A percentile compares a stretch with the other conserved stretches of the same genome.
phyloP scores from a whole-genome alignment of 1,140 invertebrate species.

The Drosophila funebris region DNA sequence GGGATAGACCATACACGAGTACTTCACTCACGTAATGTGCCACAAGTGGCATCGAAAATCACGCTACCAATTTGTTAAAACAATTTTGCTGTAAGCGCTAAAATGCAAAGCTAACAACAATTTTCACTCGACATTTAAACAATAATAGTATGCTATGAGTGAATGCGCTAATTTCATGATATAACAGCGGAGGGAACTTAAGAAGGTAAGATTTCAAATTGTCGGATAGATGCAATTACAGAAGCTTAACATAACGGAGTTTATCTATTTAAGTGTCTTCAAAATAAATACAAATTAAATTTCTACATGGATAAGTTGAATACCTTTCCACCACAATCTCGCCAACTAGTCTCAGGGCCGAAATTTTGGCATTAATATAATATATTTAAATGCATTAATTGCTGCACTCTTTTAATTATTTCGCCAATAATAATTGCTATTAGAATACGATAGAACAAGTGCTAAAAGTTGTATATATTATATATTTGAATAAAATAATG shows the following conservation, averaged over 20 bases:
- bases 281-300: background rate
- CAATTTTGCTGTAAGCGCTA: conserved; percentile 14
- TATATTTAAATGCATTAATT: too few species aligned
- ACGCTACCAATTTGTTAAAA: conserved; percentile 30
- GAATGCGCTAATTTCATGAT: background rate
- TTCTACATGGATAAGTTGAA: background rate
- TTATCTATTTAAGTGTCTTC: background rate
- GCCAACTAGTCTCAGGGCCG: too few species aligned
- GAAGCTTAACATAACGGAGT: background rate
- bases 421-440: too few species aligned
- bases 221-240: too few species aligned
- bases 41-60: conserved; percentile 51
- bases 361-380: too few species aligned
- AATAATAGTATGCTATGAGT: background rate
- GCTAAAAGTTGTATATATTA: too few species aligned
- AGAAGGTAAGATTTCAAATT: too few species aligned
- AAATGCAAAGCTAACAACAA: conserved; percentile 12
- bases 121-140: conserved; percentile 2
- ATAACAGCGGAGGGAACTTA: background rate
- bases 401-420: too few species aligned
- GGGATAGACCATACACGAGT: background rate
- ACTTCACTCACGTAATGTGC: conserved; percentile 25
- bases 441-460: too few species aligned
- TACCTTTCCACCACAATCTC: background rate
- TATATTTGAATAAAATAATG: too few species aligned